phyloP scores from a whole-genome alignment of 1,140 invertebrate species.

The Anadara kagoshimensis region DNA sequence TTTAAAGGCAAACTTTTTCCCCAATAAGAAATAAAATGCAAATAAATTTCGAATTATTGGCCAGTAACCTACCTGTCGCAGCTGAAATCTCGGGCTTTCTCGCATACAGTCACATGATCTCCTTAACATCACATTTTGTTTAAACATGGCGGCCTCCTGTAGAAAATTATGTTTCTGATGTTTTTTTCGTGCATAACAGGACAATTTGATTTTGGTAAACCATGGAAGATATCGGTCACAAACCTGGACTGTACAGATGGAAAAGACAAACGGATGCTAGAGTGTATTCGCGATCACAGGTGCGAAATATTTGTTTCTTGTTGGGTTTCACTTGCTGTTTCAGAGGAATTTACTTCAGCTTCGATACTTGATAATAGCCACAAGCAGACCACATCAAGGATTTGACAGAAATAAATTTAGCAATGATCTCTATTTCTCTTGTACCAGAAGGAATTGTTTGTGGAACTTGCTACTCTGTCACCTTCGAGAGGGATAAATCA shows the following conservation, averaged over 20 bases:
- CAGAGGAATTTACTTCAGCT: too few relatives aligned
- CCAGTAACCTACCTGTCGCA: background rate
- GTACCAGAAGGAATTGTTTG: too few relatives aligned
- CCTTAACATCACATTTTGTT: constrained; percentile 25
- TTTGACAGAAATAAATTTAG: too few relatives aligned
- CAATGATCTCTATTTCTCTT: too few relatives aligned
- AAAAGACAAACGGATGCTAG: constrained; percentile 31
- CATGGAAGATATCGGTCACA: constrained; percentile 11
- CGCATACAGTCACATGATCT: constrained; percentile 13
- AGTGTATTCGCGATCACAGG: constrained; percentile 24
- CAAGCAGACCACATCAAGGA: too few relatives aligned
- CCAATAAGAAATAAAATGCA: background rate
- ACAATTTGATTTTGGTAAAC: background rate
- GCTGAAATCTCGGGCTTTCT: constrained; percentile 18
- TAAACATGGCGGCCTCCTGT: constrained; percentile 33
- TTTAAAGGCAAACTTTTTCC: too few relatives aligned
- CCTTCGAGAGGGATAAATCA: too few relatives aligned
- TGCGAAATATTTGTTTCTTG: background rate
- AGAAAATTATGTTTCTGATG: background rate
- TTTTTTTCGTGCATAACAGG: too few relatives aligned
- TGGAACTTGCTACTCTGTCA: too few relatives aligned
- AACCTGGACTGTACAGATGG: constrained; percentile 22
- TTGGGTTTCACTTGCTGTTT: too few relatives aligned
- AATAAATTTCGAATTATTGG: background rate
- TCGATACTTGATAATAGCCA: too few relatives aligned